These are phyloP conservation scores for Conger conger DNA, from an alignment of 2,113 vertebrate species.

Conservation along the genomic window DNA sequence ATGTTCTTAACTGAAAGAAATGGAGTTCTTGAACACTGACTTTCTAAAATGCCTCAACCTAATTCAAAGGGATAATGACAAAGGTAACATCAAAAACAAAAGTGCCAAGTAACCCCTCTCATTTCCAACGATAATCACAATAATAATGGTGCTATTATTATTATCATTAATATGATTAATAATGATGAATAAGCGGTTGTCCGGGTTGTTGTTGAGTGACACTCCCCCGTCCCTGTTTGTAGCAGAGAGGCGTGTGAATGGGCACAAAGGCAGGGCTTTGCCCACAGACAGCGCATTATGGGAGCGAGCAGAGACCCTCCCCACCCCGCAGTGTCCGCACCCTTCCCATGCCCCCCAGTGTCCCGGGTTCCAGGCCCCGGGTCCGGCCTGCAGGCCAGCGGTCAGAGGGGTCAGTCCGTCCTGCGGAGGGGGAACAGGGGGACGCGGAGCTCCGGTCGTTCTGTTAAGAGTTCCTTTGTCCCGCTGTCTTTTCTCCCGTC, in stretches of 20 bases:
- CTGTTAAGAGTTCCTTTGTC: slow-evolving; percentile 82
- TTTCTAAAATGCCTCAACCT: too few species aligned
- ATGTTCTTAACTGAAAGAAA: too few species aligned
- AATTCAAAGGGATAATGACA: slow-evolving; percentile 1
- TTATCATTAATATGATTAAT: neutral
- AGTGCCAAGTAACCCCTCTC: too few species aligned
- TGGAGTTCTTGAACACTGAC: too few species aligned
- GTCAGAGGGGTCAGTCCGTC: slow-evolving; percentile 84
- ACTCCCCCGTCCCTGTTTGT: neutral
- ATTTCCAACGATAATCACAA: neutral
- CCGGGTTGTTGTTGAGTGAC: neutral
- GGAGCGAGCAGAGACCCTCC: slow-evolving; percentile 51
- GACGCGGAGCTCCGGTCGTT: slow-evolving; percentile 65
- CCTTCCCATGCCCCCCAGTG: slow-evolving; percentile 84
- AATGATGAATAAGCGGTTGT: neutral
- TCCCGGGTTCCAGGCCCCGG: slow-evolving; percentile 72
- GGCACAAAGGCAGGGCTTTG: neutral
- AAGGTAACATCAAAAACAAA: neutral
- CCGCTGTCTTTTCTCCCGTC: slow-evolving; percentile 55
- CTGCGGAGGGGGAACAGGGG: slow-evolving; percentile 70
- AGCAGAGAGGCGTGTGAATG: neutral
- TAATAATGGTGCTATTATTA: neutral
- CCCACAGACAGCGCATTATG: neutral
- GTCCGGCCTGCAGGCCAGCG: slow-evolving; percentile 64
- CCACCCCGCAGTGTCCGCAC: slow-evolving; percentile 69